phyloP scores from a whole-genome alignment of 2,113 vertebrate species.

The Hystrix brachyura region DNA sequence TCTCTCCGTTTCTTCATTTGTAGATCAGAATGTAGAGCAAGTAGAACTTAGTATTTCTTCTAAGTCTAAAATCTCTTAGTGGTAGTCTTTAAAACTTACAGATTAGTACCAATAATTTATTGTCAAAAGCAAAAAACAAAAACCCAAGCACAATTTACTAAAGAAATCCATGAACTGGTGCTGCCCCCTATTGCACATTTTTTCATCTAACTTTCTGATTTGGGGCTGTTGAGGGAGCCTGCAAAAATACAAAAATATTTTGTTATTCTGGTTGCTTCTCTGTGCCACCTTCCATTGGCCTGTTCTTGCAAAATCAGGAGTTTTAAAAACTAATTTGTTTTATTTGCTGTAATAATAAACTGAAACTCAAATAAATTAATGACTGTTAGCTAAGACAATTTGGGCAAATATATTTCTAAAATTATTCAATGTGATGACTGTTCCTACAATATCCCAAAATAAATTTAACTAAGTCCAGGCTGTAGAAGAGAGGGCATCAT shows the following conservation, averaged over 20 bases:
- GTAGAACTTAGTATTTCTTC: not conserved
- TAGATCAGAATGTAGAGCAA: not conserved
- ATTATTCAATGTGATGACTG: not conserved
- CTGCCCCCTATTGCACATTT: constrained; percentile 56
- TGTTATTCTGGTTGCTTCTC: not conserved
- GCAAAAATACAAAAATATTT: not conserved
- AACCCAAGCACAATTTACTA: not conserved
- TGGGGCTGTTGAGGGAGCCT: rapidly evolving
- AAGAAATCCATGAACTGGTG: not conserved
- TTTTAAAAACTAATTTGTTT: not conserved
- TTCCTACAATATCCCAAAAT: not conserved
- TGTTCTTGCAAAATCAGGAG: not conserved
- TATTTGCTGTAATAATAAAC: not conserved
- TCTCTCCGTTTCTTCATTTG: not conserved
- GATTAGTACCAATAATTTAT: not conserved
- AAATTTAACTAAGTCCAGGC: not conserved
- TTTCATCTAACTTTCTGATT: not conserved
- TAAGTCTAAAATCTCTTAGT: not conserved
- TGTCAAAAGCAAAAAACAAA: not conserved
- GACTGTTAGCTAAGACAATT: not conserved
- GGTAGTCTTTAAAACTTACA: not conserved
- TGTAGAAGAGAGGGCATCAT: not conserved
- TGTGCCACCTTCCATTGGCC: not conserved
- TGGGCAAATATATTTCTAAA: not conserved
- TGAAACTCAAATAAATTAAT: constrained; percentile 3